Conservation (phyloP, 2,113 vertebrate species). For the cattle (Bos taurus) region ARS-UCD2.0 NC_037335.1:75240501-75241000, state of each 20-base stretch:
- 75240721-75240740: neutral
- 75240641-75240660: neutral
- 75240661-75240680: neutral
- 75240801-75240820: conserved; percentile 6
- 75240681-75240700: neutral
- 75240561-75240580: conserved; percentile 15
- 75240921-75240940: conserved; percentile 18
- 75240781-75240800: neutral
- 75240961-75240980: neutral
- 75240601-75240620: neutral
- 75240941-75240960: neutral
- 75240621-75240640: neutral
- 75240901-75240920: neutral
- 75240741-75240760: neutral
- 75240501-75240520: neutral
- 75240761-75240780: conserved; percentile 7
- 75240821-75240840: neutral
- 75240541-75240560: neutral
- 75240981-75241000: conserved; percentile 16
- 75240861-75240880: conserved; percentile 6
- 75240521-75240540: neutral
- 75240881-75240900: conserved; percentile 5
- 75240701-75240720: neutral
- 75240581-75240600: neutral
- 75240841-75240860: neutral